Evolutionary conservation across 2,797 vertebrate species (phyloP).

Genomic region (Hoplostethus mediterraneus): DNA sequence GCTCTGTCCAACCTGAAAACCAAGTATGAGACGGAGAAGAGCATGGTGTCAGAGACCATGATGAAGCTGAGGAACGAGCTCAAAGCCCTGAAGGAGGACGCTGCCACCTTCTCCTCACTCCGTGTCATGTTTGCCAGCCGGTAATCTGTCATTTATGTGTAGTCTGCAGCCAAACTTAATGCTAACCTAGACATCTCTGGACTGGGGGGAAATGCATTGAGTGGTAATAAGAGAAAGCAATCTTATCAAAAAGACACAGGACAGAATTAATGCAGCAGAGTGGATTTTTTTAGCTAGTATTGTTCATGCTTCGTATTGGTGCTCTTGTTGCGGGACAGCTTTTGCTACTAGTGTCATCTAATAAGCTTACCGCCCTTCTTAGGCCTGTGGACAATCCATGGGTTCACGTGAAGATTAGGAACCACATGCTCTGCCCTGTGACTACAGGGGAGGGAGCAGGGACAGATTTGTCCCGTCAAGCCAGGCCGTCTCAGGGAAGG

Average conservation of each 20-base stretch:
- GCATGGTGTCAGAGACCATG: constrained; percentile 90
- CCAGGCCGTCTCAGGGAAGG: constrained; percentile 50
- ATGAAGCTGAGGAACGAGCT: constrained; percentile 90
- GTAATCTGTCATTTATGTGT: constrained; percentile 67
- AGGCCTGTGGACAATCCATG: constrained; percentile 66
- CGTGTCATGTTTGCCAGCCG: constrained; percentile 91
- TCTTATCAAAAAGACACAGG: background rate
- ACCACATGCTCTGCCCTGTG: constrained; percentile 79
- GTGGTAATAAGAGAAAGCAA: background rate
- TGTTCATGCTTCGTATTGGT: constrained; percentile 43
- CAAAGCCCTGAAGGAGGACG: constrained; percentile 90
- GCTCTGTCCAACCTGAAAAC: constrained; percentile 90
- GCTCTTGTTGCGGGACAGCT: constrained; percentile 44
- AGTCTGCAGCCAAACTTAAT: background rate
- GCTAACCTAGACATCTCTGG: background rate
- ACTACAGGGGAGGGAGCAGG: constrained; percentile 42
- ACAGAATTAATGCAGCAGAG: background rate
- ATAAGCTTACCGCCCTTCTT: constrained; percentile 79
- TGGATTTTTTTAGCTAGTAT: background rate
- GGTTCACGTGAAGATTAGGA: constrained; percentile 80
- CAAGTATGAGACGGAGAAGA: constrained; percentile 91
- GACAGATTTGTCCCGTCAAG: constrained; percentile 62
- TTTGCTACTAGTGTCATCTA: constrained; percentile 60
- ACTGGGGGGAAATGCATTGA: background rate
- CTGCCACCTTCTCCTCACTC: constrained; percentile 90